Evolutionary conservation across 2,113 vertebrate genomes (phyloP).

Genomic region (Piliocolobus tephrosceles): DNA sequence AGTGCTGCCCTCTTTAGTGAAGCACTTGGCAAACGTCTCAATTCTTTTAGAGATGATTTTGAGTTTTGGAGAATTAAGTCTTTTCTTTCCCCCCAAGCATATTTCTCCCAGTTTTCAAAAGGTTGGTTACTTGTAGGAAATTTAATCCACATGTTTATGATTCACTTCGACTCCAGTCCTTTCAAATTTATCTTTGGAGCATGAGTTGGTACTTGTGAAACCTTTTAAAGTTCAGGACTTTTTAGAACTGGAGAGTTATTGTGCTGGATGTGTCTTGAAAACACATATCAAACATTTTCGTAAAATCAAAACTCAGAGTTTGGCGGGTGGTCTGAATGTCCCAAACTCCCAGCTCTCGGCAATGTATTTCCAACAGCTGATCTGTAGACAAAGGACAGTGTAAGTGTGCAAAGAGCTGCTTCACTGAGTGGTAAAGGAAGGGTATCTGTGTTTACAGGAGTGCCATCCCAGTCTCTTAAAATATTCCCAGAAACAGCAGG

Average conservation of each 20-base stretch:
- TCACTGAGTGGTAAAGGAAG: neutral
- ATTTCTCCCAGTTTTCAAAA: constrained; percentile 71
- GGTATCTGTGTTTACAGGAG: neutral
- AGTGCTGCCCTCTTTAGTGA: neutral
- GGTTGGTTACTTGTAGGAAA: constrained; percentile 65
- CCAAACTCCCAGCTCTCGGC: neutral
- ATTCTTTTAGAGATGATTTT: neutral
- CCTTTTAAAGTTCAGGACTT: constrained; percentile 71
- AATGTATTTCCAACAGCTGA: neutral
- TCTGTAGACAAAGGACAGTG: neutral
- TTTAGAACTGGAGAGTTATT: constrained; percentile 66
- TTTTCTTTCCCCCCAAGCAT: neutral
- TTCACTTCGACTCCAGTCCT: constrained; percentile 62
- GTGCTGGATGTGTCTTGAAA: constrained; percentile 58
- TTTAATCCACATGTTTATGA: constrained; percentile 76
- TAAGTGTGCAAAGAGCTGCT: neutral
- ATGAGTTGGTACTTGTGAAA: constrained; percentile 59
- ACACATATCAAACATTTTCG: constrained; percentile 32
- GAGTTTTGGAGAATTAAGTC: constrained; percentile 60
- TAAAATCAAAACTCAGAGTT: constrained; percentile 8
- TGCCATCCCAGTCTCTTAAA: neutral
- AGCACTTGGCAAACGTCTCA: neutral
- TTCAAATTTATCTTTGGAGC: constrained; percentile 75
- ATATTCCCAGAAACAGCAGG: neutral
- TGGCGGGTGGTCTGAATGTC: neutral